Conservation (phyloP, 37 sponge, comb jelly and placozoan genomes). For the Cladorhizidae sp. region DNA sequence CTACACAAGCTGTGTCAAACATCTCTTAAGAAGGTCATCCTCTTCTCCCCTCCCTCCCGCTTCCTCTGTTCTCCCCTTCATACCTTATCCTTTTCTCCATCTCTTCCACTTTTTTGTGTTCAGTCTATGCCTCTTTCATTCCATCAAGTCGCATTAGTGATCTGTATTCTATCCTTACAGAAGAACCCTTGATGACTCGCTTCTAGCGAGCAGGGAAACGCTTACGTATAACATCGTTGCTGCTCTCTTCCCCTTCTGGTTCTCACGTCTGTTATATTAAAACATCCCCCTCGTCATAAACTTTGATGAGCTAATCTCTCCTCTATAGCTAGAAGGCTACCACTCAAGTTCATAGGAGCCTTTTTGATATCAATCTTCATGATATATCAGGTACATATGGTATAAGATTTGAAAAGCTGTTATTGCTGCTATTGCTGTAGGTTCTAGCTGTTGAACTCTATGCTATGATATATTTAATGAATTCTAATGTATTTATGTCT, state of each 20-base stretch:
- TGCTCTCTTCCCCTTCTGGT: not conserved
- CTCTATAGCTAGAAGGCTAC: not conserved
- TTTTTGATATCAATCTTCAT: not conserved
- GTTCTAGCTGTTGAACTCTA: too few relatives aligned
- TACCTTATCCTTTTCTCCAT: too few relatives aligned
- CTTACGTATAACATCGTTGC: not conserved
- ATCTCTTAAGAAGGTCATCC: not conserved
- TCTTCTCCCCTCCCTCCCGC: not conserved
- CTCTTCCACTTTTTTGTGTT: too few relatives aligned
- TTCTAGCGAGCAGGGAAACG: not conserved
- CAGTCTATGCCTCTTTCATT: too few relatives aligned
- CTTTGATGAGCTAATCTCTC: not conserved
- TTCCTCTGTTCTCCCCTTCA: not conserved
- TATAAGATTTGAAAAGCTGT: too few relatives aligned
- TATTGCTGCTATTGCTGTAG: too few relatives aligned
- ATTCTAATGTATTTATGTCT: too few relatives aligned
- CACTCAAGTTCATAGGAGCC: constrained; percentile 1
- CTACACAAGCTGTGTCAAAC: constrained; percentile 8
- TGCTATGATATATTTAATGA: too few relatives aligned
- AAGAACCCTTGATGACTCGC: too few relatives aligned
- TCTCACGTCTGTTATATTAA: not conserved
- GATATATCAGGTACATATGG: constrained; percentile 24
- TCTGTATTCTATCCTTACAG: too few relatives aligned
- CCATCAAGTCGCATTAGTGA: too few relatives aligned
- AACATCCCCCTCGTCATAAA: not conserved